Percentiles rank a stretch among this genome's conserved stretches.
phyloP scores from a whole-genome alignment of 53 echinoderm and acorn worm genomes.

The Apostichopus leukothele region DNA sequence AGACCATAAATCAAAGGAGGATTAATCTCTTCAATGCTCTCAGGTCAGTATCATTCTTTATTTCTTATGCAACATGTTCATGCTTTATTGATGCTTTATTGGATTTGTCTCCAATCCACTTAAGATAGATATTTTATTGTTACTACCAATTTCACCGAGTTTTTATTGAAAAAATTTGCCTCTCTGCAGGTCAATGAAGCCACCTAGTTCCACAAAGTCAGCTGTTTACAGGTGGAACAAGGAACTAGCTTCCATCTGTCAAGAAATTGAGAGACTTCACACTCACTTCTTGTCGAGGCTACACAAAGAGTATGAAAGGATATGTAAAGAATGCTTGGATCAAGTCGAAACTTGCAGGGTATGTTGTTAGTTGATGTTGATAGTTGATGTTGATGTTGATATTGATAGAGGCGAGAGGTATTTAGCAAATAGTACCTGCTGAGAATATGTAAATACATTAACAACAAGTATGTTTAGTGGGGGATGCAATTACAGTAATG shows the following conservation, averaged over 20 bases:
- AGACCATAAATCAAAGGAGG: slow-evolving; percentile 69
- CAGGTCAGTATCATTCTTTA: slow-evolving; percentile 51
- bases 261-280: slow-evolving; percentile 86
- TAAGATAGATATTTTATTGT: too few relatives aligned
- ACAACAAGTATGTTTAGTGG: too few relatives aligned
- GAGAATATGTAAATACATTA: too few relatives aligned
- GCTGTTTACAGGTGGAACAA: slow-evolving; percentile 93
- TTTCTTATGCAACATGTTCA: too few relatives aligned
- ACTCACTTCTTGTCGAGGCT: slow-evolving; percentile 75
- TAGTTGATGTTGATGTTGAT: too few relatives aligned
- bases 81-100: too few relatives aligned
- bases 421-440: too few relatives aligned
- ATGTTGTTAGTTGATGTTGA: not conserved
- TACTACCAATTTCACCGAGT: too few relatives aligned
- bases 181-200: slow-evolving; percentile 78
- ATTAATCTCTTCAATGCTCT: slow-evolving; percentile 70
- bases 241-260: slow-evolving; percentile 63
- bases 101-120: too few relatives aligned
- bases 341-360: slow-evolving; percentile 86
- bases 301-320: slow-evolving; percentile 87
- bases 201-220: slow-evolving; percentile 91
- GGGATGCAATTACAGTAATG: too few relatives aligned
- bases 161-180: too few relatives aligned
- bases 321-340: slow-evolving; percentile 89
- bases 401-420: too few relatives aligned